Percentiles rank a stretch among this genome's conserved stretches.
These are phyloP conservation scores for Oryzaephilus surinamensis DNA, from an alignment of 1,140 invertebrate genomes.

Conservation along the genomic window DNA sequence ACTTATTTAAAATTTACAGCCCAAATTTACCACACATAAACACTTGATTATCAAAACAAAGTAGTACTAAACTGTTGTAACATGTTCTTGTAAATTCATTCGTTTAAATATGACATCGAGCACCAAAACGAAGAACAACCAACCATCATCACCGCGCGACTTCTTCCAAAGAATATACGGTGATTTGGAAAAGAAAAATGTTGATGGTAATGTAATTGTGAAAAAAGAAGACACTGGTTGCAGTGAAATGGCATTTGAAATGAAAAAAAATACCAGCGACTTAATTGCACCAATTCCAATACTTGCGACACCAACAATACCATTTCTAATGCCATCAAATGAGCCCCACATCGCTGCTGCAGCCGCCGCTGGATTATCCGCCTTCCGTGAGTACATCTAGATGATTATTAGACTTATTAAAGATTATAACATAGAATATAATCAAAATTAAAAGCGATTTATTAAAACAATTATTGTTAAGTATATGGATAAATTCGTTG, in stretches of 20 bases:
- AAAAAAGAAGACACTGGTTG: neutral
- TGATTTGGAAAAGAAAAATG: conserved; percentile 41
- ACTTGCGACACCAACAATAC: conserved; percentile 25
- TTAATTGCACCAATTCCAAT: conserved; percentile 29
- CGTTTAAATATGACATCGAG: too few relatives aligned
- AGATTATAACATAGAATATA: too few relatives aligned
- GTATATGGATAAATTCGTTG: neutral
- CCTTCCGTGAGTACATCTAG: conserved; percentile 44
- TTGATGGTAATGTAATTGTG: conserved; percentile 8
- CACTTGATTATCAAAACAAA: too few relatives aligned
- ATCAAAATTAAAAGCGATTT: neutral
- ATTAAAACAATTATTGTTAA: too few relatives aligned
- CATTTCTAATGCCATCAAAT: conserved; percentile 30
- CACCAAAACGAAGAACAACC: conserved; percentile 30
- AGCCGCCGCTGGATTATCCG: conserved; percentile 47
- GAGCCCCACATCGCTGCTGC: conserved; percentile 37
- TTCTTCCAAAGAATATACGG: conserved; percentile 58
- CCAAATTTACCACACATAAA: too few relatives aligned
- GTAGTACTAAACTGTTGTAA: too few relatives aligned
- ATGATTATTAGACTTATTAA: too few relatives aligned
- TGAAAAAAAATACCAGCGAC: conserved; percentile 4
- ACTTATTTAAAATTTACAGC: too few relatives aligned
- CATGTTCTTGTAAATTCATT: too few relatives aligned
- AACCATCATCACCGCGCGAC: conserved; percentile 52
- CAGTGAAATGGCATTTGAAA: neutral